Evolutionary conservation across 2,113 vertebrate genomes (phyloP).

Genomic region (Varanus salvator): DNA sequence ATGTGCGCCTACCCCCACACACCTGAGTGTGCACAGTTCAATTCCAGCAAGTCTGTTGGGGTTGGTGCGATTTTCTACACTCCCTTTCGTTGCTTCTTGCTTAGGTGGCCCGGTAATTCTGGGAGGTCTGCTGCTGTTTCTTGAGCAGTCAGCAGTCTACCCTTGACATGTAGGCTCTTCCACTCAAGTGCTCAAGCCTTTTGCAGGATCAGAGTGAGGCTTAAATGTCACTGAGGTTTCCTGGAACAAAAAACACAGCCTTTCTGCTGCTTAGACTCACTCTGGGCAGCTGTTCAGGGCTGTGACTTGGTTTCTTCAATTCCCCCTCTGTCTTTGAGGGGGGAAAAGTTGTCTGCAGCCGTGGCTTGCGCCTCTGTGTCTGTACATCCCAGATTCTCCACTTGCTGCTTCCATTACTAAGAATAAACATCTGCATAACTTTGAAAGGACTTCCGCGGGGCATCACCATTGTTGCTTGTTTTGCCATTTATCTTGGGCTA

Average conservation of each 20-base stretch:
- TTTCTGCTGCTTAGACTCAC: conserved; percentile 3
- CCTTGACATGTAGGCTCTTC: accelerated
- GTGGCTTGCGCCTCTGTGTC: conserved; percentile 48
- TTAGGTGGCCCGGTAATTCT: not conserved
- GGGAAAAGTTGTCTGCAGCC: conserved; percentile 15
- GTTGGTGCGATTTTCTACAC: accelerated
- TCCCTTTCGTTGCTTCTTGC: accelerated
- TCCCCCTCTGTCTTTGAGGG: conserved; percentile 46
- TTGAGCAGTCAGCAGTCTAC: accelerated
- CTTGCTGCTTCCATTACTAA: conserved; percentile 75
- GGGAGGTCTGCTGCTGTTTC: not conserved
- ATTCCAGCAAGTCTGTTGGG: accelerated
- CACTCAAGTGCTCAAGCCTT: not conserved
- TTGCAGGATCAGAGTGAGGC: not conserved
- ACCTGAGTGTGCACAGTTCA: not conserved
- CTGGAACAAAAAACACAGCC: not conserved
- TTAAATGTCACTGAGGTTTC: not conserved
- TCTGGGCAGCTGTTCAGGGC: not conserved
- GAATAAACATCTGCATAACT: conserved; percentile 67
- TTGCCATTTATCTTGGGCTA: conserved; percentile 51
- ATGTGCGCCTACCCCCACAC: not conserved
- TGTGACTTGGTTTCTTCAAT: conserved; percentile 39
- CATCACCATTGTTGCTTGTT: conserved; percentile 65
- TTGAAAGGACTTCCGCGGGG: conserved; percentile 65
- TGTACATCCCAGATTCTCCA: conserved; percentile 81